Conservation (phyloP, 2,888 invertebrate genomes). For the Acanthosoma haemorrhoidale region DNA sequence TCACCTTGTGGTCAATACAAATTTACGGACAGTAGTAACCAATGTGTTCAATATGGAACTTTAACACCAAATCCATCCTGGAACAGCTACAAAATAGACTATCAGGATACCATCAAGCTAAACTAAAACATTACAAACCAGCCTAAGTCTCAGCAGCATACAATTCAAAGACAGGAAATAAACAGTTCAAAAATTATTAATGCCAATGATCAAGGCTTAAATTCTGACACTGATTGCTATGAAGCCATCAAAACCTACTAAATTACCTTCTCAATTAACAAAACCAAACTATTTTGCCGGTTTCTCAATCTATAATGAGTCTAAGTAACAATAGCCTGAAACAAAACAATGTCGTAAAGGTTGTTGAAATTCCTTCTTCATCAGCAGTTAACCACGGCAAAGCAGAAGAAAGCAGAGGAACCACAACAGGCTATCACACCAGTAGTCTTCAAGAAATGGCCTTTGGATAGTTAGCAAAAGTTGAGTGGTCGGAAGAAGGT, state of each 20-base stretch:
- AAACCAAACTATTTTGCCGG: too few relatives aligned
- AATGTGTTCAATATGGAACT: slow-evolving; percentile 15
- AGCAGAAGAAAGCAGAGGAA: too few relatives aligned
- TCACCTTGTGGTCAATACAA: slow-evolving; percentile 40
- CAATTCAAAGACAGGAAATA: slow-evolving; percentile 34
- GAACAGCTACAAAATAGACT: slow-evolving; percentile 37
- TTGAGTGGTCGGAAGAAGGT: too few relatives aligned
- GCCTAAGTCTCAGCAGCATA: slow-evolving; percentile 34
- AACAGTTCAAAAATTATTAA: slow-evolving; percentile 36
- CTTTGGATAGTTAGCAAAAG: neutral
- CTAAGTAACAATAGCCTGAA: too few relatives aligned
- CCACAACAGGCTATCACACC: slow-evolving; percentile 37
- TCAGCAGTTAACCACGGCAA: slow-evolving; percentile 29
- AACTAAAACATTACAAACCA: slow-evolving; percentile 37
- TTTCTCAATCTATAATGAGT: too few relatives aligned
- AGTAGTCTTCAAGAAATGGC: slow-evolving; percentile 31
- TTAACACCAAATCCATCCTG: slow-evolving; percentile 28
- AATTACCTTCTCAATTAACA: neutral
- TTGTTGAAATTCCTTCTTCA: slow-evolving; percentile 35
- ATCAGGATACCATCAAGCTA: slow-evolving; percentile 35
- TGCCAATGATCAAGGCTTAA: slow-evolving; percentile 27
- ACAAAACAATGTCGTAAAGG: slow-evolving; percentile 26
- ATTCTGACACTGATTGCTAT: neutral
- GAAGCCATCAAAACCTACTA: neutral
- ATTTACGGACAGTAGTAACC: slow-evolving; percentile 7